A percentile compares a stretch with the other conserved stretches of the same genome.
Conservation (phyloP, 2,888 invertebrate genomes). For the Dorcus parallelipipedus region DNA sequence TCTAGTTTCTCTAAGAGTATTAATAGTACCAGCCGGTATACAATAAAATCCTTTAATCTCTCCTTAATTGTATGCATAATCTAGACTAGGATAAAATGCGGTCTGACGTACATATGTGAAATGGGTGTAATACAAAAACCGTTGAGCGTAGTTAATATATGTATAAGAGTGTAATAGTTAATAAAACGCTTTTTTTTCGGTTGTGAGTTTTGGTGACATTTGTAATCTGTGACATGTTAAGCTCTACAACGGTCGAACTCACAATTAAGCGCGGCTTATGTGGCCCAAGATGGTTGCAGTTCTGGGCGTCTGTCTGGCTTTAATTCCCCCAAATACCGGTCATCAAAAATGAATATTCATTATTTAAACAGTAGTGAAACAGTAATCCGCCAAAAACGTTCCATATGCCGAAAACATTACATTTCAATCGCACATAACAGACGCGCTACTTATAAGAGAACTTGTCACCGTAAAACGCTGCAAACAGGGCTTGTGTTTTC, state of each 20-base stretch:
- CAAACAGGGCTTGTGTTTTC: constrained; percentile 40
- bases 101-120: too few relatives aligned
- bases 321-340: constrained; percentile 28
- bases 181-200: constrained; percentile 14
- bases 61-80: neutral
- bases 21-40: too few relatives aligned
- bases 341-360: constrained; percentile 38
- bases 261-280: neutral
- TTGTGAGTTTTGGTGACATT: constrained; percentile 13
- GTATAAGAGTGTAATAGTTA: constrained; percentile 15
- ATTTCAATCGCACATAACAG: constrained; percentile 34
- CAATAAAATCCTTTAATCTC: too few relatives aligned
- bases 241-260: neutral
- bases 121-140: neutral
- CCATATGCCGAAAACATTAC: constrained; percentile 37
- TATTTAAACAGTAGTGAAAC: constrained; percentile 36
- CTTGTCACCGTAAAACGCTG: constrained; percentile 37
- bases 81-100: neutral
- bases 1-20: too few relatives aligned
- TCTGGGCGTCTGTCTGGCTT: constrained; percentile 22
- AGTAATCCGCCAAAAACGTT: constrained; percentile 30
- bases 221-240: constrained; percentile 15
- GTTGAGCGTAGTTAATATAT: constrained; percentile 13
- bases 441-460: constrained; percentile 31
- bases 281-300: constrained; percentile 17